phyloP scores from a whole-genome alignment of 2,797 vertebrate genomes.

The Schizopygopsis malacanthus region DNA sequence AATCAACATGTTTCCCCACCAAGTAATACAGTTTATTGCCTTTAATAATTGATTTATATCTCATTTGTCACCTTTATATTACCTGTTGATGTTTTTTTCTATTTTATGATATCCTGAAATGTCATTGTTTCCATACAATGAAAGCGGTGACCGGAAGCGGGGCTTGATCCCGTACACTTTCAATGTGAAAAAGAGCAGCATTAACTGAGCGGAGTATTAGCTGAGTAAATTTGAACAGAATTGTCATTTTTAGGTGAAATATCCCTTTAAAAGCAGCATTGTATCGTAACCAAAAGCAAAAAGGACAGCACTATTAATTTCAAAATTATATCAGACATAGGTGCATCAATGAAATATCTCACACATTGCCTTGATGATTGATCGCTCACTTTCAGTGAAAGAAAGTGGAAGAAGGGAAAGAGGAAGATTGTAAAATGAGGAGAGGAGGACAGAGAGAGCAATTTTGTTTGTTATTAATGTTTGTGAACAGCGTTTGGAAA shows the following conservation, averaged over 20 bases:
- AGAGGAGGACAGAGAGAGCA: background rate
- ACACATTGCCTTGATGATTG: constrained; percentile 45
- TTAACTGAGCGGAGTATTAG: background rate
- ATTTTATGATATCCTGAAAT: background rate
- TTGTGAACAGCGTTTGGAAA: constrained; percentile 19
- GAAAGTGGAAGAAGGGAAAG: constrained; percentile 3
- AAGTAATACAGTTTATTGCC: background rate
- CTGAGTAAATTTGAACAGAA: background rate
- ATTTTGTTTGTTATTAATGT: constrained; percentile 44
- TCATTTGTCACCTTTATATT: background rate
- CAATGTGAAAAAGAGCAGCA: background rate
- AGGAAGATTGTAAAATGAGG: constrained; percentile 19
- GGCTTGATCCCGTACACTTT: background rate
- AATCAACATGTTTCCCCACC: background rate
- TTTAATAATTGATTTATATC: background rate
- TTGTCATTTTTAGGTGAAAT: background rate
- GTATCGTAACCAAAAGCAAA: background rate
- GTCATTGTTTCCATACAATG: background rate
- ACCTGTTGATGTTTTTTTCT: background rate
- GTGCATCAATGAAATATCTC: constrained; percentile 43
- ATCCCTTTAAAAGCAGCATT: constrained; percentile 4
- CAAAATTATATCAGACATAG: constrained; percentile 40
- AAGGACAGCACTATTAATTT: constrained; percentile 18
- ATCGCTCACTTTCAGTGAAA: constrained; percentile 38
- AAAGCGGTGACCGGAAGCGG: background rate